A percentile compares a stretch with the other conserved stretches of the same genome.
Conservation (phyloP, 2,888 invertebrate genomes). For the Strigamia transsilvanica region DNA sequence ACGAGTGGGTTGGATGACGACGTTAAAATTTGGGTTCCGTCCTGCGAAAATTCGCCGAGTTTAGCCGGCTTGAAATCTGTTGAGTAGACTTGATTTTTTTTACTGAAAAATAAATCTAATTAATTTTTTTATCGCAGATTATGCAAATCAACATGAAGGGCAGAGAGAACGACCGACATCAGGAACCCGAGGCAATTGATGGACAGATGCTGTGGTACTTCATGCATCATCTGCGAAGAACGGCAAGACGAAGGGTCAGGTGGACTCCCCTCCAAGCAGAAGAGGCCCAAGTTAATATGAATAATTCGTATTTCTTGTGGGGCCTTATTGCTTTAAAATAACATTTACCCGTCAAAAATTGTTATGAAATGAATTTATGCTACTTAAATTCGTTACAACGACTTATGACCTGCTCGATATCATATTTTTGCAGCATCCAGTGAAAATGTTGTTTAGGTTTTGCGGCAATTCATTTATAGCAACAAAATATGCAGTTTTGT, state of each 20-base stretch:
- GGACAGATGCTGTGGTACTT: conserved; percentile 68
- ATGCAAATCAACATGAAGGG: conserved; percentile 64
- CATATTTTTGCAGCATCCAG: no score
- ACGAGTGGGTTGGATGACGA: conserved; percentile 91
- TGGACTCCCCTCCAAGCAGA: conserved; percentile 53
- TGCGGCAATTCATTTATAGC: no score
- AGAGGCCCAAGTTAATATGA: conserved; percentile 56
- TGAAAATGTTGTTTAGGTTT: no score
- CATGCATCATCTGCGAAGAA: conserved; percentile 66
- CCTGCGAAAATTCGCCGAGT: conserved; percentile 68
- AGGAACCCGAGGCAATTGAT: conserved; percentile 66
- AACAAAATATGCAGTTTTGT: no score
- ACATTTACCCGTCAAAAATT: no score
- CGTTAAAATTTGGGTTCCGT: conserved; percentile 92
- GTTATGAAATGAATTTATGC: no score
- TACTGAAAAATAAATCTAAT: neutral
- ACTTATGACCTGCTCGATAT: no score
- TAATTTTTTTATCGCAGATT: conserved; percentile 58
- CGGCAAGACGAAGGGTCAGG: conserved; percentile 62
- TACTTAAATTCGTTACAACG: no score
- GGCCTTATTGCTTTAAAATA: no score
- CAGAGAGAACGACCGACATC: conserved; percentile 64
- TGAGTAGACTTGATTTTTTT: neutral
- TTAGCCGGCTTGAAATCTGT: conserved; percentile 67
- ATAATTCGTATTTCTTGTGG: conserved; percentile 34